Conservation (phyloP, 2,888 invertebrate species). For the Hydraecia micacea region DNA sequence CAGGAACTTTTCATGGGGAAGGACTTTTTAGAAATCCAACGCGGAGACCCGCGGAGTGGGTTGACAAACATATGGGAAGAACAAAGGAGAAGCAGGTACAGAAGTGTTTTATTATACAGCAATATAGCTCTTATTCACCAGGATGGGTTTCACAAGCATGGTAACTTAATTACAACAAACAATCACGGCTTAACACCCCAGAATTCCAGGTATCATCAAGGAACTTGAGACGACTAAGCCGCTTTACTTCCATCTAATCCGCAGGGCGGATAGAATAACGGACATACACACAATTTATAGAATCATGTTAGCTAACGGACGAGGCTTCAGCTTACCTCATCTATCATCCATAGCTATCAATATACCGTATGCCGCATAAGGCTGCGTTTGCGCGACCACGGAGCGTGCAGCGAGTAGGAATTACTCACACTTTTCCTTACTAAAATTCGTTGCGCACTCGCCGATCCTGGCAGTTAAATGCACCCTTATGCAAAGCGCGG, state of each 20-base stretch:
- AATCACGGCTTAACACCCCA: constrained; percentile 4
- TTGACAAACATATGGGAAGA: neutral
- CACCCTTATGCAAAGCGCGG: neutral
- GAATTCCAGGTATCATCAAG: constrained; percentile 31
- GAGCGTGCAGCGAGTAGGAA: constrained; percentile 51
- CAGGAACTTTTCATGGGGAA: neutral
- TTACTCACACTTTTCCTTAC: constrained; percentile 20
- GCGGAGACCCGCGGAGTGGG: too few species aligned
- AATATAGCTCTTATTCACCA: constrained; percentile 5
- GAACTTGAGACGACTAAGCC: constrained; percentile 38
- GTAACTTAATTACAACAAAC: constrained; percentile 1
- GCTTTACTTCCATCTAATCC: constrained; percentile 52
- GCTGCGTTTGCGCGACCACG: constrained; percentile 28
- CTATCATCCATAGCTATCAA: constrained; percentile 62
- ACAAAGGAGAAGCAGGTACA: neutral
- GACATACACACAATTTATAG: constrained; percentile 59
- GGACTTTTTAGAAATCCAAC: neutral
- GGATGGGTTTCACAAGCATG: neutral
- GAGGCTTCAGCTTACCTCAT: constrained; percentile 61
- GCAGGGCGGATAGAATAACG: constrained; percentile 57
- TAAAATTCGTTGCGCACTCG: neutral
- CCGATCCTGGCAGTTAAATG: neutral
- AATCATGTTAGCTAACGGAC: constrained; percentile 65
- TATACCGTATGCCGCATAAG: constrained; percentile 58
- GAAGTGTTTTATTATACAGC: neutral